phyloP scores from a whole-genome alignment of 2,888 invertebrate genomes.

The Sicus ferrugineus region DNA sequence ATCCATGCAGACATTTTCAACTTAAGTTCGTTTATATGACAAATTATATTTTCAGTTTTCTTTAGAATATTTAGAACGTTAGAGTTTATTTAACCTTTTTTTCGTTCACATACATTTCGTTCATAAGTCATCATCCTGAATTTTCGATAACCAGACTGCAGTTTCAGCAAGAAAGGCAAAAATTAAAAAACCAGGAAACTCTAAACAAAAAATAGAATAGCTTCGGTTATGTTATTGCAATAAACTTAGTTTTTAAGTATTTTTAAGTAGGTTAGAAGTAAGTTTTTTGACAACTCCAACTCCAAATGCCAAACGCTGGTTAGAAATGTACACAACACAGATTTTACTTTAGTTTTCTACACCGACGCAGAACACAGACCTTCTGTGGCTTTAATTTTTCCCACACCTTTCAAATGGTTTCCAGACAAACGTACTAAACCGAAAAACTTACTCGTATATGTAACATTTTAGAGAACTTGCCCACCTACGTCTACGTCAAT shows the following conservation, averaged over 20 bases:
- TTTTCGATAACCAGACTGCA: neutral
- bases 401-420: slow-evolving; percentile 28
- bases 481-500: slow-evolving; percentile 91
- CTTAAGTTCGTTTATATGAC: neutral
- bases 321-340: too few relatives aligned
- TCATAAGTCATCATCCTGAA: slow-evolving; percentile 50
- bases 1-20: slow-evolving; percentile 64
- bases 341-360: too few relatives aligned
- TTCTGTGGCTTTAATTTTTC: too few relatives aligned
- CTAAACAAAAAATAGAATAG: too few relatives aligned
- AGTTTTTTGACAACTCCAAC: too few relatives aligned
- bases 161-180: neutral
- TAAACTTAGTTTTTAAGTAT: too few relatives aligned
- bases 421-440: slow-evolving; percentile 30
- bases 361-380: too few relatives aligned
- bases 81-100: slow-evolving; percentile 34
- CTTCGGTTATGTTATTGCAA: too few relatives aligned
- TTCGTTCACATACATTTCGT: slow-evolving; percentile 41
- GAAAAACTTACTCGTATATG: slow-evolving; percentile 41
- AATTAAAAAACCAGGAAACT: too few relatives aligned
- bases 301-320: too few relatives aligned
- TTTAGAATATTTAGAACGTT: slow-evolving; percentile 30
- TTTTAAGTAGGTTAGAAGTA: too few relatives aligned
- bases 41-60: slow-evolving; percentile 22
- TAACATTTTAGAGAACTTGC: slow-evolving; percentile 75